Percentiles rank a stretch among this genome's conserved stretches.
phyloP scores from a whole-genome alignment of 1,140 invertebrate species.

The Batillaria attramentaria region DNA sequence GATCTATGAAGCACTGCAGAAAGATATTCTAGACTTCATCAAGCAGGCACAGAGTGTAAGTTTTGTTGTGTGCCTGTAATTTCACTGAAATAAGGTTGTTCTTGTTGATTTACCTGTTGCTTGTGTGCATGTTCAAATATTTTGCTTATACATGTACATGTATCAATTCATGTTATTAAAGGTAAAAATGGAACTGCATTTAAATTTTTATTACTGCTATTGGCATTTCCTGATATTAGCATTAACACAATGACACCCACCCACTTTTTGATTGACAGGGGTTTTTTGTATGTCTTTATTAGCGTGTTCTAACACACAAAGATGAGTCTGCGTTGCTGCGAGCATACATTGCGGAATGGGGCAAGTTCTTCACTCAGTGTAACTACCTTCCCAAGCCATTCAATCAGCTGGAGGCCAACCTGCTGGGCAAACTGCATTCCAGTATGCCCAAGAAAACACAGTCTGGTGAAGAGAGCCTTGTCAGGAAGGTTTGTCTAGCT shows the following conservation, averaged over 20 bases:
- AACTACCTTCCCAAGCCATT: conserved; percentile 97
- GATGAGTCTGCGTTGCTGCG: conserved; percentile 96
- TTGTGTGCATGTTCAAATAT: too few species aligned
- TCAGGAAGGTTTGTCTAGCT: conserved; percentile 79
- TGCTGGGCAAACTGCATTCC: conserved; percentile 77
- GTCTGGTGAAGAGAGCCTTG: conserved; percentile 88
- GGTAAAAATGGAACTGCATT: too few species aligned
- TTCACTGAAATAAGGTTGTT: not conserved
- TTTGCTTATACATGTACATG: too few species aligned
- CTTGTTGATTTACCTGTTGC: not conserved
- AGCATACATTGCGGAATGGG: conserved; percentile 97
- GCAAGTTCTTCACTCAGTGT: conserved; percentile 98
- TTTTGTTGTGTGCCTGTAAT: conserved; percentile 2
- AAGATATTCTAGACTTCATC: conserved; percentile 96
- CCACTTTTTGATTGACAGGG: too few species aligned
- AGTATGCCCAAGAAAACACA: conserved; percentile 80
- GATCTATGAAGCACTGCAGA: conserved; percentile 88
- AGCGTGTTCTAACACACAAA: conserved; percentile 88
- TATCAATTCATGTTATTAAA: too few species aligned
- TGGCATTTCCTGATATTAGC: too few species aligned
- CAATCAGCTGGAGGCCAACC: conserved; percentile 89
- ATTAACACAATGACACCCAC: too few species aligned
- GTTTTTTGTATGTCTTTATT: too few species aligned
- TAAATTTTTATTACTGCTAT: too few species aligned
- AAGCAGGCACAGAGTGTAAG: conserved; percentile 88